Base-by-base conservation (phyloP, 2,888 invertebrate genomes). In the Lutraria lutraria region DNA sequence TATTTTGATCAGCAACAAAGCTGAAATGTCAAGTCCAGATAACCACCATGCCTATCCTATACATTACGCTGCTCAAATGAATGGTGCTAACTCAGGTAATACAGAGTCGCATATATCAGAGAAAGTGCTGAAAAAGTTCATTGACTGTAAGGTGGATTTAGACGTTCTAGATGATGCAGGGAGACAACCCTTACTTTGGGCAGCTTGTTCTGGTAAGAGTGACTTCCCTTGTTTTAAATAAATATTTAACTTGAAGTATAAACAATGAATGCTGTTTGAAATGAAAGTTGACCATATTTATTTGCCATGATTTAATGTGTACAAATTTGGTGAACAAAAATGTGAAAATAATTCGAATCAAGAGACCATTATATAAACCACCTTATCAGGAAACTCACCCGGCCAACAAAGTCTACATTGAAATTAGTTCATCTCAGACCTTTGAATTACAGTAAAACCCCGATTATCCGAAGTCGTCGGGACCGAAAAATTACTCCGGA, bases 51-150 rank as follows among this genome's bases (percentile, higher is more conserved):
- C 99, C 25, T 99, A 98, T 95, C 99, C 99, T 0, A 97, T 99
- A 87, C 99, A 99, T 97, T 99, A 99, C 97, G 99, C 99, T 0
- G 99, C 99, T 21, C 99, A 99, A 97, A 99, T 99, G 98, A 99
- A 99, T 96, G 99, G 95, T 19, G 99, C 99, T 96, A 99, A 95
- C 25, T 88, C 91, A 12, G 93, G 93, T 15, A 90, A 89, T 60
- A 85, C 90, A 16, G 94, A 94, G 56, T 60, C 91, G 0, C 90
- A 94, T 60, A 94, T 96, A 6, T 98, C 98, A 0, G 97, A 99
- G 86, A 98, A 98, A 96, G 98, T 99, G 0, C 97, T 99, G 2
- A 97, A 98, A 88, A 98, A 98, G 12, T 97, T 99, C 16, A 97
- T 99, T 52, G 97, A 97, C 84, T 93, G 95, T 72, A 98, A 98